Evolutionary conservation across 2,797 vertebrate species (phyloP).

Genomic region (Choloepus didactylus): DNA sequence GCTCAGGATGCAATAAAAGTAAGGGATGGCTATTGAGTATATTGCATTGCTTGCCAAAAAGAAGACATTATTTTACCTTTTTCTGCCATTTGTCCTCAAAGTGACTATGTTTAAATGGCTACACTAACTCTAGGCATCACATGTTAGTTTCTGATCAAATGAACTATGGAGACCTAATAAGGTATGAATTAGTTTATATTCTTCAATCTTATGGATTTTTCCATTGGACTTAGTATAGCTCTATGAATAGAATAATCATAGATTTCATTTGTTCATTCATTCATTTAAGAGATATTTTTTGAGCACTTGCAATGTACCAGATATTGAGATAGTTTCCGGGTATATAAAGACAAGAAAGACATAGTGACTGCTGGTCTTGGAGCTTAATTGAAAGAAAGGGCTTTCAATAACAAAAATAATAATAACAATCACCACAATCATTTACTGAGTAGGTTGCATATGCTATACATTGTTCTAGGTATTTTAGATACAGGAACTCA

Average conservation of each 20-base stretch:
- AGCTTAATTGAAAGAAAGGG: slow-evolving; percentile 1
- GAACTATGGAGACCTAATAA: not conserved
- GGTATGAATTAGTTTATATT: not conserved
- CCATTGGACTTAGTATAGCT: not conserved
- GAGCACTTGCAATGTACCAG: not conserved
- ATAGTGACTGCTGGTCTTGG: not conserved
- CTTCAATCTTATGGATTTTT: not conserved
- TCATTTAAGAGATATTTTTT: not conserved
- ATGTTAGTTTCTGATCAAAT: slow-evolving; percentile 14
- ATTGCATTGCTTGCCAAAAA: not conserved
- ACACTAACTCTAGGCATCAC: not conserved
- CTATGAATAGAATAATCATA: not conserved
- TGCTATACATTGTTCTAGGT: not conserved
- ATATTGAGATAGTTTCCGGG: not conserved
- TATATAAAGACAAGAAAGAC: slow-evolving; percentile 48
- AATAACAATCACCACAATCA: not conserved
- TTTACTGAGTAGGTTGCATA: not conserved
- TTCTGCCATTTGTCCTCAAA: not conserved
- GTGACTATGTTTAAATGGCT: not conserved
- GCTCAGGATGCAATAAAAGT: not conserved
- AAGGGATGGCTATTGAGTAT: not conserved
- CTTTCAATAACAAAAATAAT: not conserved
- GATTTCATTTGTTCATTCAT: slow-evolving; percentile 29
- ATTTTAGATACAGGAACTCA: not conserved
- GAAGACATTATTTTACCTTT: not conserved